phyloP scores from a whole-genome alignment of 2,113 vertebrate genomes.

The Sinocyclocheilus grahami region DNA sequence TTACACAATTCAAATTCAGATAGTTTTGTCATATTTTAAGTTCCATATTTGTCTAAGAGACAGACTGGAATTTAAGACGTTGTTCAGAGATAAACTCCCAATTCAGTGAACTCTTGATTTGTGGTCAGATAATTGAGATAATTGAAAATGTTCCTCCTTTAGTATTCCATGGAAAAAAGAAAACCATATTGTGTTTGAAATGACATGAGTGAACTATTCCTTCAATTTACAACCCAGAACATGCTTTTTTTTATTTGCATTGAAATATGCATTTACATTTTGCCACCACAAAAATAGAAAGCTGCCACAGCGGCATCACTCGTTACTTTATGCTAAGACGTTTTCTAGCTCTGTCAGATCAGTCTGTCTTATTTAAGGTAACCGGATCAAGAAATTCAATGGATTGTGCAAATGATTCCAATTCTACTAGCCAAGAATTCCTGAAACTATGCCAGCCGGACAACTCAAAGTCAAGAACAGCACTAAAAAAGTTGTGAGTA shows the following conservation, averaged over 20 bases:
- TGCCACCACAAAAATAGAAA: background rate
- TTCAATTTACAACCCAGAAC: background rate
- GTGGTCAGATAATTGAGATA: no score
- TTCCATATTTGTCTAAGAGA: no score
- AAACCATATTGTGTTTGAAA: background rate
- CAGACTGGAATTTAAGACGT: no score
- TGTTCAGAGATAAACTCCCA: background rate
- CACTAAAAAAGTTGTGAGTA: background rate
- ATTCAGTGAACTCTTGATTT: background rate
- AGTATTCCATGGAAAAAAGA: background rate
- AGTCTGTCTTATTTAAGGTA: background rate
- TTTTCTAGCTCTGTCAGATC: background rate
- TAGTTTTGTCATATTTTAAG: no score
- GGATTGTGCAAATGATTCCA: background rate
- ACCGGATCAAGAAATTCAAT: background rate
- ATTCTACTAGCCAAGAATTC: background rate
- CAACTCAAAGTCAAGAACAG: background rate
- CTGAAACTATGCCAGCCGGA: background rate
- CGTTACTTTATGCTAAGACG: background rate
- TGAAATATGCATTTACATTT: background rate
- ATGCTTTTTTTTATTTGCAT: background rate
- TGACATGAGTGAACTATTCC: background rate
- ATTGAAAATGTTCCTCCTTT: background rate
- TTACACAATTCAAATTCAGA: no score
- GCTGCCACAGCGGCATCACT: background rate